These are phyloP conservation scores for Plebejus anna DNA, from an alignment of 2,888 invertebrate species.

Conservation along the genomic window DNA sequence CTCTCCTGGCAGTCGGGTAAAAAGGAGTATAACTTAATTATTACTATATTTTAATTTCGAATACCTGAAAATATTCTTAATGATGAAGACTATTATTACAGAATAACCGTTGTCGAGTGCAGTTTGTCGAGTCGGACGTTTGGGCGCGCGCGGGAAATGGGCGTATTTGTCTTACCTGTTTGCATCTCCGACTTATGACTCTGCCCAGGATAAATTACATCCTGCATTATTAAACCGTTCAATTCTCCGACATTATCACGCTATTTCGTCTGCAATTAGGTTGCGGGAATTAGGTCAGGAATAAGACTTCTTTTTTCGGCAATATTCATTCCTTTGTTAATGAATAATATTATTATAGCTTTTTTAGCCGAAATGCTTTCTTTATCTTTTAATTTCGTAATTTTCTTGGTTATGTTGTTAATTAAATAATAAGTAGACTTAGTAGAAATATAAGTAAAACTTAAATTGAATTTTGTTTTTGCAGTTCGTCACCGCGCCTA, in stretches of 20 bases:
- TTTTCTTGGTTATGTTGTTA: no score
- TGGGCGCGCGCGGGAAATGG: constrained; percentile 70
- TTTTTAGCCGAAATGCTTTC: no score
- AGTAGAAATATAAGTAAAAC: background rate
- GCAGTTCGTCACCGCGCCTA: constrained; percentile 60
- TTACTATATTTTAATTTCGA: background rate
- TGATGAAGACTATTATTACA: constrained; percentile 30
- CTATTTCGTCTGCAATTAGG: constrained; percentile 11
- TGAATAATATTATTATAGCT: background rate
- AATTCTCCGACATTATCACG: background rate
- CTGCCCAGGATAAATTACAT: constrained; percentile 14
- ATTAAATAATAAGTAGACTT: no score
- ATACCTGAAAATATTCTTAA: background rate
- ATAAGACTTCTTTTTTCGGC: background rate
- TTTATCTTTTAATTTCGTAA: no score
- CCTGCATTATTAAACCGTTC: constrained; percentile 15
- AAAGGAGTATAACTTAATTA: background rate
- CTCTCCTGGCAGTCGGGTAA: no score
- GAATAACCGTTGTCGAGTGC: constrained; percentile 55
- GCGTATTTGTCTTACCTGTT: constrained; percentile 73
- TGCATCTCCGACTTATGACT: constrained; percentile 21
- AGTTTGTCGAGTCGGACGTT: constrained; percentile 70
- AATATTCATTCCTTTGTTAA: background rate
- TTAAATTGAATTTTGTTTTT: constrained; percentile 38
- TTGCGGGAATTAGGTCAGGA: background rate